Base-by-base conservation (phyloP, 2,797 vertebrate genomes). In the Perodicticus potto region DNA sequence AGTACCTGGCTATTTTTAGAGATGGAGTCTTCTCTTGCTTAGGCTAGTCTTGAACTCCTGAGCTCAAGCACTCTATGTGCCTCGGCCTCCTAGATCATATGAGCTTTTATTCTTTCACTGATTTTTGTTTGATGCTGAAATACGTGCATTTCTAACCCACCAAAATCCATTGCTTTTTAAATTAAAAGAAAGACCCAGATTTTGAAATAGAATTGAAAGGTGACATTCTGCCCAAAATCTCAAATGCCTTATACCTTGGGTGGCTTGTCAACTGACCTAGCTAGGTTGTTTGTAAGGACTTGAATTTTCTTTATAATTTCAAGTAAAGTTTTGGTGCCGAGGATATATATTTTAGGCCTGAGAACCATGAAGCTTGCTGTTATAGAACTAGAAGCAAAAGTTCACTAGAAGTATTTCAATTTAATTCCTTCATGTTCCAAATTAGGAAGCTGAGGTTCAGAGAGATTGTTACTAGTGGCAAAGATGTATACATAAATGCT, bases 171-270 rank as follows among this genome's bases (percentile, higher is more conserved):
- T 91, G 45, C 65, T 40, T 61, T 88, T 89, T 78, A 23, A 76
- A 89, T 45, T 45, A 45, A 80, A 82, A 61, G 29, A 14, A 89
- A 87, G 40, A 90, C 43, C 59, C 59, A 95, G 45, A 53, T 91
- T 86, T 96, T 89, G 59, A 92, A 90, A 92, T 93, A 88, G 65
- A 94, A 81, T 83, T 84, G 40, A 29, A 27, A 80, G 65, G 53
- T 80, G 34, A n/a, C 59, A 67, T 1, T 89, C 53, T 88, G 37
- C 49, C 63, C 40, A n/a, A 83, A 84, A 84, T 89, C 17, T 61
- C 69, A 91, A 82, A 10, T 95, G 40, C 37, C 5, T 93, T 95
- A 87, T 73, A 59, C 61, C n/a, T 29, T 45, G n/a, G 43, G 3
- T 92, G 55, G n/a, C 27, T 94, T 83, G 80, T 89, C 59, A 91